Base-by-base conservation (phyloP, 2,888 invertebrate genomes). In the Stenurella melanura region DNA sequence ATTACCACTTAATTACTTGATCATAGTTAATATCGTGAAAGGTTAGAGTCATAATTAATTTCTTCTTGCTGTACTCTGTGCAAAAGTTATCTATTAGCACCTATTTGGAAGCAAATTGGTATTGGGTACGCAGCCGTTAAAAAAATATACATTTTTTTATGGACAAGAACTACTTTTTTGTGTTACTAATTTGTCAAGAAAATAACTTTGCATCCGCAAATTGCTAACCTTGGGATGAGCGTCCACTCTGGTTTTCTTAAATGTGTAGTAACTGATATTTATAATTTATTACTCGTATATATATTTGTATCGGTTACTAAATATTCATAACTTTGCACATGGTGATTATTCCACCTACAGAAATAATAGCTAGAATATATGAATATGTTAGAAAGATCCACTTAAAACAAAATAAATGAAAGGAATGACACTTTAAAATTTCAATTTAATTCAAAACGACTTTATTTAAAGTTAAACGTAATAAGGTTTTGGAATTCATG, bases 31-130 rank as follows among this genome's bases (percentile, higher is more conserved):
- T 60, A 19, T 21, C 60, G 60, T 60, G 60, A 60, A 60, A 60
- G 60, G 60, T 60, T 26, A 60, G 12, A 60, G 26, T 7, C 26
- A 21, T 60, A 60, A 60, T 60, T 18, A 19, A 42, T 42, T 15
- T 15, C 15, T 42, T 42, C 42, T 15, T 26, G 30, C 30, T 34
- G 30, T 19, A 60, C 15, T 60, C 11, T 15, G 2, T 60, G 21
- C 12, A 60, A 19, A 61, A 21, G 4, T 61, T 6, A 61, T 15
- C 26, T 21, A 26, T 26, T 21, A 30, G 30, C 60, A 26, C 26
- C 60, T 61, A 21, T 26, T 26, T 26, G 21, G 12, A 42, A 12
- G 11, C 12, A 15, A 42, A 42, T 12, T 42, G 42, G 12, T 42
- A 42, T 42, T 42, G 42, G 15, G 42, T 1, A 42, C 11, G 42